Base-by-base conservation (phyloP, 1,140 invertebrate species). In the Nautilus pompilius region DNA sequence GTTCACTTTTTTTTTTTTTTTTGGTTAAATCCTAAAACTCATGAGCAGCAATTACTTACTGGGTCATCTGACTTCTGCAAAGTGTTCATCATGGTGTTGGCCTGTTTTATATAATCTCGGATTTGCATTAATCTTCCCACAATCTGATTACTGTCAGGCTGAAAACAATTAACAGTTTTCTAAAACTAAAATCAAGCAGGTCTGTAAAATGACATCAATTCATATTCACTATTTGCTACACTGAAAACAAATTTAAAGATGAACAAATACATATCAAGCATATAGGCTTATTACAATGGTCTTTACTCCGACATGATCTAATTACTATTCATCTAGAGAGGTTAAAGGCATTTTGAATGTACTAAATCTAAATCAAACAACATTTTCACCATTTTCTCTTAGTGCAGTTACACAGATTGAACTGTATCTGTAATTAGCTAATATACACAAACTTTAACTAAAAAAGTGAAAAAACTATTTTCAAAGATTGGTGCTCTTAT, bases 31-130 rank as follows among this genome's bases (percentile, higher is more conserved):
- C n/a, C n/a, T n/a, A n/a, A 55, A 2, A 30, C n/a, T 62, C n/a
- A 15, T 17, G 15, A 24, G 33, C 10, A 17, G 6, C n/a, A 32
- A 24, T 45, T 24, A 68, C 71, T 73, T 73, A 82, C 80, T n/a
- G 72, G 68, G 66, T 81, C 73, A 30, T 72, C 73, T n/a, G 76
- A 72, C 45, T 78, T 78, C 34, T 77, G 63, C n/a, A 83, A 59
- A 17, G 72, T 71, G n/a, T 81, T 75, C 71, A 80, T 76, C 79
- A 82, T 82, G 28, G 73, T 66, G 22, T 69, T 74, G 1, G 80
- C 77, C 60, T 83, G 81, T 65, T 81, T 81, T n/a, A 81, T 77
- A 58, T 82, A 83, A 36, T 82, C 81, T 63, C 78, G 58, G n/a
- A 83, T 81, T 69, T 83, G 80, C 76, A 81, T 79, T 34, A 83